These are phyloP conservation scores for Cotesia glomerata DNA, from an alignment of 1,140 invertebrate species.

Conservation along the genomic window DNA sequence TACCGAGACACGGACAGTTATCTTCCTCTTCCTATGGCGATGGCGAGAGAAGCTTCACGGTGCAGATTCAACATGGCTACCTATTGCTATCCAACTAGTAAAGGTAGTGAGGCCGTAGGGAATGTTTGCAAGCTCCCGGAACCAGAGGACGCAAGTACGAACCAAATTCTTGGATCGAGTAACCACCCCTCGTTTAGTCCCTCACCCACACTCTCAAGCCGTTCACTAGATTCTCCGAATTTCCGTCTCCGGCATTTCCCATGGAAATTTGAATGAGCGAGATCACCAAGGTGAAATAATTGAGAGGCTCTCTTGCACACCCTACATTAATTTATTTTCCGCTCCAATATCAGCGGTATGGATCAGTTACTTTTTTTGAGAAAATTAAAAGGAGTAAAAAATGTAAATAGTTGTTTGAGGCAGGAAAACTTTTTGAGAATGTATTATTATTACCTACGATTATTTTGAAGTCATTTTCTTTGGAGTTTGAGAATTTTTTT, in stretches of 20 bases:
- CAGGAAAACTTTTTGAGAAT: too few species aligned
- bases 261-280: constrained; percentile 16
- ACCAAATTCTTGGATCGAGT: constrained; percentile 32
- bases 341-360: background rate
- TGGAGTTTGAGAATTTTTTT: too few species aligned
- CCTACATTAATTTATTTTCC: constrained; percentile 1
- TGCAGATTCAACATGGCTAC: too few species aligned
- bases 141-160: background rate
- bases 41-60: too few species aligned
- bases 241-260: constrained; percentile 11
- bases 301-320: background rate
- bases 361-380: constrained; percentile 10
- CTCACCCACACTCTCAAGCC: constrained; percentile 1
- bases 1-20: constrained; percentile 16
- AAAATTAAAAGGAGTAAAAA: background rate
- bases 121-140: constrained; percentile 36
- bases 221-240: constrained; percentile 18
- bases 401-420: too few species aligned
- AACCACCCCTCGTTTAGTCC: background rate
- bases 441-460: too few species aligned
- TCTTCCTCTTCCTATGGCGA: background rate
- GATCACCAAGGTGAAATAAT: constrained; percentile 15
- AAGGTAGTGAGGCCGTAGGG: constrained; percentile 22
- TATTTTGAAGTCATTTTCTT: too few species aligned
- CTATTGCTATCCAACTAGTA: background rate